These are phyloP conservation scores for Phalanger gymnotis DNA, from an alignment of 2,797 vertebrate genomes.

Conservation along the genomic window DNA sequence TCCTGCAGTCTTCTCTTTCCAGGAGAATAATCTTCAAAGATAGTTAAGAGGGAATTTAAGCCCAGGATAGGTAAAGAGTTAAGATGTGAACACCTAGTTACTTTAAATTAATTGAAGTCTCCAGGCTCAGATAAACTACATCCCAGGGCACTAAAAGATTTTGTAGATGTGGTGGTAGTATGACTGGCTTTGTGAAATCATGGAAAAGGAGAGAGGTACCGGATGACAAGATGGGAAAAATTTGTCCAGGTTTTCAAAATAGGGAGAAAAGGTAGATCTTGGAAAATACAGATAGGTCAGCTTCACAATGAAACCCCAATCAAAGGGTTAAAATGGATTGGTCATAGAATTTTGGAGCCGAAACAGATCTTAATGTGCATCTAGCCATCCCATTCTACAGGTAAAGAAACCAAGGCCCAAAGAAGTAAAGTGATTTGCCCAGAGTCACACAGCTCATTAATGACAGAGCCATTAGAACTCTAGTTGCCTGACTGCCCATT, in stretches of 20 bases:
- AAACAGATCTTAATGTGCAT: background rate
- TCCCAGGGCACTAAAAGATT: slow-evolving; percentile 2
- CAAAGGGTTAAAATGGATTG: background rate
- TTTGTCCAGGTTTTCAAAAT: background rate
- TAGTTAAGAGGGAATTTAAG: background rate
- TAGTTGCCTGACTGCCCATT: background rate
- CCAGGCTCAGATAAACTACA: background rate
- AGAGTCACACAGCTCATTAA: background rate
- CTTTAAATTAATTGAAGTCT: slow-evolving; percentile 45
- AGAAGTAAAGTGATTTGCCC: background rate
- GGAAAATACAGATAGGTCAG: background rate
- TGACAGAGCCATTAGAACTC: background rate
- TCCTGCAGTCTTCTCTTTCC: background rate
- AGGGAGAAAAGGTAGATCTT: background rate
- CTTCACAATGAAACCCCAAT: background rate
- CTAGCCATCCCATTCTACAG: background rate
- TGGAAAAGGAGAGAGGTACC: background rate
- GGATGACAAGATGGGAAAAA: slow-evolving; percentile 26
- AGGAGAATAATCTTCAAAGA: background rate
- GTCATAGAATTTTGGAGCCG: background rate
- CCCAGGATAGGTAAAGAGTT: background rate
- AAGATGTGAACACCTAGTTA: background rate
- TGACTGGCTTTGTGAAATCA: background rate
- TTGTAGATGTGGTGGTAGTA: slow-evolving; percentile 23
- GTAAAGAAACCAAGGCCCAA: background rate